These are phyloP conservation scores for Dicrostonyx torquatus DNA, from an alignment of 2,797 vertebrate species.

Conservation along the genomic window DNA sequence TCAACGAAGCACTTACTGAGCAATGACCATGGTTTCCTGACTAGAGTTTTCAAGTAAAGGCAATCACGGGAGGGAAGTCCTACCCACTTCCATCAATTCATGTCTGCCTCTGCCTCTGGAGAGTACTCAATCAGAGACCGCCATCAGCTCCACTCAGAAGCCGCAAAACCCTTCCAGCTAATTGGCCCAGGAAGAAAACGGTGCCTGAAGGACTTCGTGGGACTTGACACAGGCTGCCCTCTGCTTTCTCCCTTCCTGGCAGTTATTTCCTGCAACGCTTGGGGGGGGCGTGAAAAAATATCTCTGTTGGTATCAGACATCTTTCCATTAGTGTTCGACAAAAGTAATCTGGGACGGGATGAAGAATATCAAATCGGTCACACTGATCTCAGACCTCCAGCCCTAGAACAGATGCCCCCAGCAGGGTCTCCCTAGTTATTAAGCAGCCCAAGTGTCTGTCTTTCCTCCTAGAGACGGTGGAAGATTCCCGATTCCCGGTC, in stretches of 20 bases:
- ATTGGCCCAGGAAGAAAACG: not conserved
- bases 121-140: not conserved
- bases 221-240: not conserved
- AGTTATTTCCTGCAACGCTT: not conserved
- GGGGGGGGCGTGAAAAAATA: not conserved
- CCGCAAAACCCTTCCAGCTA: not conserved
- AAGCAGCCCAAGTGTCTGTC: not conserved
- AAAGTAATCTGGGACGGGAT: not conserved
- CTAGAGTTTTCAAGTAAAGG: not conserved
- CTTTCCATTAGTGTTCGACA: not conserved
- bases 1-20: slow-evolving; percentile 32
- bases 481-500: not conserved
- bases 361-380: not conserved
- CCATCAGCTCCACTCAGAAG: not conserved
- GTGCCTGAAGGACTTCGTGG: not conserved
- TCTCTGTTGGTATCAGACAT: not conserved
- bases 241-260: not conserved
- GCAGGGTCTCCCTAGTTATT: accelerated
- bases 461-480: not conserved
- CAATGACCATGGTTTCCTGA: slow-evolving; percentile 71
- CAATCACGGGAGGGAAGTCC: slow-evolving; percentile 52
- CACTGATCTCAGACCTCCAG: accelerated
- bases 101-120: slow-evolving; percentile 67
- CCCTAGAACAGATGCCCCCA: not conserved
- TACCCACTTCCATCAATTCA: slow-evolving; percentile 78